phyloP scores from a whole-genome alignment of 1,140 invertebrate species.

The Melitaea cinxia region DNA sequence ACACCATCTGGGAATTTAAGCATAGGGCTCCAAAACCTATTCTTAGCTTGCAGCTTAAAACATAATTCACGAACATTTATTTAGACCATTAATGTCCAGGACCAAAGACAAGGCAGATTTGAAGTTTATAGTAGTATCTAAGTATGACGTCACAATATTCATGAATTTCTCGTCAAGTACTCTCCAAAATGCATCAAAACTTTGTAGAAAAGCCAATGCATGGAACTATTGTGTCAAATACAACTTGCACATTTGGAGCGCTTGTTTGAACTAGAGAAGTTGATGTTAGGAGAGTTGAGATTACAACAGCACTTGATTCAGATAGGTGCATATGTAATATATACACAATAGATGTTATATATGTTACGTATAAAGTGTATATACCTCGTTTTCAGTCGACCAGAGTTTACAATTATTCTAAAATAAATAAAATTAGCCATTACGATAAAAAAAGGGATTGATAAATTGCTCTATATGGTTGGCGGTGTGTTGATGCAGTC shows the following conservation, averaged over 20 bases:
- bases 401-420: too few species aligned
- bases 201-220: constrained; percentile 26
- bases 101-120: not conserved
- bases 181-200: constrained; percentile 23
- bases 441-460: too few species aligned
- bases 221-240: constrained; percentile 20
- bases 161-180: constrained; percentile 13
- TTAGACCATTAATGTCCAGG: too few species aligned
- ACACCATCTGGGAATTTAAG: too few species aligned
- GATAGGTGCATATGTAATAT: not conserved
- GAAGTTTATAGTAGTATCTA: not conserved
- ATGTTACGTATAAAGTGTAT: too few species aligned
- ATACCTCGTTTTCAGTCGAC: too few species aligned
- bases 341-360: not conserved
- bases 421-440: too few species aligned
- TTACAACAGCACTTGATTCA: constrained; percentile 9
- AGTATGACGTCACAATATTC: constrained; percentile 11
- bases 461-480: too few species aligned
- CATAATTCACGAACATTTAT: too few species aligned
- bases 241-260: constrained; percentile 19
- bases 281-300: constrained; percentile 12
- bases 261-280: constrained; percentile 26
- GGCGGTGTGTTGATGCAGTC: too few species aligned
- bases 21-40: too few species aligned
- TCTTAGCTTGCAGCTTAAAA: too few species aligned